phyloP scores from a whole-genome alignment of 2,797 vertebrate species.

The Sphenopsis melanotis region DNA sequence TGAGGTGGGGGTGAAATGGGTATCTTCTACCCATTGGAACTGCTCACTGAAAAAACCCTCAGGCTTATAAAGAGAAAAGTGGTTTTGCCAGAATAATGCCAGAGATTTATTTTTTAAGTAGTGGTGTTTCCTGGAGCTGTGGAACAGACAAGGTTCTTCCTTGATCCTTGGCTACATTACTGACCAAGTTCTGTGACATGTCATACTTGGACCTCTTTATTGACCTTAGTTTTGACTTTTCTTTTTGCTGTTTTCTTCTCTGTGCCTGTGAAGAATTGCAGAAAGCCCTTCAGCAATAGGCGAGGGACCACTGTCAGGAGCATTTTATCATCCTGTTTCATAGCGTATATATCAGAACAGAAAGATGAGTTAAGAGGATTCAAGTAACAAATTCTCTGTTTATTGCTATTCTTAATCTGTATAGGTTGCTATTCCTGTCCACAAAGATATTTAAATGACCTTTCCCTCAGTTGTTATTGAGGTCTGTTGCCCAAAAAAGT shows the following conservation, averaged over 20 bases:
- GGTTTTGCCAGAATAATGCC: not conserved
- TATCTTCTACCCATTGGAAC: not conserved
- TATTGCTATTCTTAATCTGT: not conserved
- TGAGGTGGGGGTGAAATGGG: accelerated
- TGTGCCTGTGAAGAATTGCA: not conserved
- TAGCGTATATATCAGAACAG: not conserved
- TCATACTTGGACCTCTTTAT: not conserved
- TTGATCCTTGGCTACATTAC: not conserved
- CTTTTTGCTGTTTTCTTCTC: not conserved
- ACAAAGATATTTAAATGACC: not conserved
- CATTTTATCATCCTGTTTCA: not conserved
- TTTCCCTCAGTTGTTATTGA: not conserved
- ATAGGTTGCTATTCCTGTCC: not conserved
- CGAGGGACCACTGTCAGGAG: accelerated
- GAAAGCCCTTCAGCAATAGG: not conserved
- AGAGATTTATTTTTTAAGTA: not conserved
- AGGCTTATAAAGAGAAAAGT: not conserved
- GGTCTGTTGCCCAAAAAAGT: not conserved
- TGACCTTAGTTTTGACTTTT: not conserved
- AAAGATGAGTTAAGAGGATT: not conserved
- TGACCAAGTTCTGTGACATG: not conserved
- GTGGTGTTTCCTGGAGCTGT: not conserved
- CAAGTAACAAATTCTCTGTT: not conserved
- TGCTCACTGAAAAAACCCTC: not conserved
- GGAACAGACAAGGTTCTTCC: not conserved